Conservation (phyloP, 2,888 invertebrate genomes). For the Philaethria dido region DNA sequence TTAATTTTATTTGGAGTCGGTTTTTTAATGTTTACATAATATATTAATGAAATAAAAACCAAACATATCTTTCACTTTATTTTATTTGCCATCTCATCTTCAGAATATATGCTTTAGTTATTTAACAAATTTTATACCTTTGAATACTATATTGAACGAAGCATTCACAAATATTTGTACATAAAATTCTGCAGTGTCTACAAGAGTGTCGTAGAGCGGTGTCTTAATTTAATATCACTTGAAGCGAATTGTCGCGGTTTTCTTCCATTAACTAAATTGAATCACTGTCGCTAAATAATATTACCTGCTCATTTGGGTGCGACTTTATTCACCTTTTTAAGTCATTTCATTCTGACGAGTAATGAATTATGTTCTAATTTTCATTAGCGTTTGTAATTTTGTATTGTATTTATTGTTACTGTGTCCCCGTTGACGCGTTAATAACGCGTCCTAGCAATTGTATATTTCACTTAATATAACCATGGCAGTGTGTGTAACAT, state of each 20-base stretch:
- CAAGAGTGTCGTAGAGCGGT: slow-evolving; percentile 32
- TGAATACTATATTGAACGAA: not conserved
- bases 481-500: too few relatives aligned
- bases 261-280: slow-evolving; percentile 69
- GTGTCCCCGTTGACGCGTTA: too few relatives aligned
- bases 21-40: too few relatives aligned
- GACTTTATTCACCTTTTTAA: slow-evolving; percentile 38
- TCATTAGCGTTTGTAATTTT: not conserved
- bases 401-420: not conserved
- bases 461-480: too few relatives aligned
- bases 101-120: not conserved
- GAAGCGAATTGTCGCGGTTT: slow-evolving; percentile 48
- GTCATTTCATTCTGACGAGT: slow-evolving; percentile 3
- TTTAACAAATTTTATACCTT: not conserved
- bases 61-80: not conserved
- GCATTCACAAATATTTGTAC: not conserved
- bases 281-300: slow-evolving; percentile 57
- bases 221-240: slow-evolving; percentile 43
- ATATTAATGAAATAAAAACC: too few relatives aligned
- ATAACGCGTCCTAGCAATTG: too few relatives aligned
- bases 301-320: slow-evolving; percentile 41
- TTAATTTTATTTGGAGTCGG: too few relatives aligned
- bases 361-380: not conserved
- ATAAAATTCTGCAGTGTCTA: slow-evolving; percentile 19
- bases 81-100: not conserved